Percentiles rank a stretch among this genome's conserved stretches.
phyloP scores from a whole-genome alignment of 2,113 vertebrate species.

The Calidris pygmaea region DNA sequence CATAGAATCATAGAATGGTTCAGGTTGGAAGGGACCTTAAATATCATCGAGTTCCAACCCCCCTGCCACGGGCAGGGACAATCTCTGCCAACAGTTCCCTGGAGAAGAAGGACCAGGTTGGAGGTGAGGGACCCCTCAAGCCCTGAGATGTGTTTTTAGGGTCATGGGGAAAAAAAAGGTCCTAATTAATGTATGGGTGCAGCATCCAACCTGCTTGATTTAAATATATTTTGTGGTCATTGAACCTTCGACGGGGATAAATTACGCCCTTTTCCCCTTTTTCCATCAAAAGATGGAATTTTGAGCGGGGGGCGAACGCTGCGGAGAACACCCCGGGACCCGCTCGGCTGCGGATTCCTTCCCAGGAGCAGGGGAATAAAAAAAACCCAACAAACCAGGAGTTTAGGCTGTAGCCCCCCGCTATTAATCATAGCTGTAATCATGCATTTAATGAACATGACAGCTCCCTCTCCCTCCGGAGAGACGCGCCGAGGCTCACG shows the following conservation, averaged over 20 bases:
- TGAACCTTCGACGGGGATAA: background rate
- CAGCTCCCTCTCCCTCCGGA: conserved; percentile 52
- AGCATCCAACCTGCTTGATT: rapidly evolving
- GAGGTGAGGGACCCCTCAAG: background rate
- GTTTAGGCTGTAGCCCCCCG: conserved; percentile 51
- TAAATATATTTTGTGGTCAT: background rate
- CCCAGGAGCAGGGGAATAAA: conserved; percentile 4
- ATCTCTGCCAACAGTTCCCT: background rate
- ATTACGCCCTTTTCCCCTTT: background rate
- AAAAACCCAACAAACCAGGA: background rate
- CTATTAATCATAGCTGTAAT: conserved; percentile 71
- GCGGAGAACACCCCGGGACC: background rate
- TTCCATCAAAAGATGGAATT: background rate
- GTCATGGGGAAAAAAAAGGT: background rate
- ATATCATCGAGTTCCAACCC: too few relatives aligned
- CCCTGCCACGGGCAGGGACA: too few relatives aligned
- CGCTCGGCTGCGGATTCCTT: background rate
- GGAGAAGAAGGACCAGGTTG: background rate
- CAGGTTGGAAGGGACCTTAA: too few relatives aligned
- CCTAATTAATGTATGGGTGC: rapidly evolving
- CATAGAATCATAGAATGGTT: too few relatives aligned
- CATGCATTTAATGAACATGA: conserved; percentile 69
- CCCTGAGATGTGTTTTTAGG: background rate
- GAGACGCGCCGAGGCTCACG: background rate
- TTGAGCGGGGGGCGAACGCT: rapidly evolving